These are phyloP conservation scores for Garra rufa DNA, from an alignment of 2,113 vertebrate genomes.

Conservation along the genomic window DNA sequence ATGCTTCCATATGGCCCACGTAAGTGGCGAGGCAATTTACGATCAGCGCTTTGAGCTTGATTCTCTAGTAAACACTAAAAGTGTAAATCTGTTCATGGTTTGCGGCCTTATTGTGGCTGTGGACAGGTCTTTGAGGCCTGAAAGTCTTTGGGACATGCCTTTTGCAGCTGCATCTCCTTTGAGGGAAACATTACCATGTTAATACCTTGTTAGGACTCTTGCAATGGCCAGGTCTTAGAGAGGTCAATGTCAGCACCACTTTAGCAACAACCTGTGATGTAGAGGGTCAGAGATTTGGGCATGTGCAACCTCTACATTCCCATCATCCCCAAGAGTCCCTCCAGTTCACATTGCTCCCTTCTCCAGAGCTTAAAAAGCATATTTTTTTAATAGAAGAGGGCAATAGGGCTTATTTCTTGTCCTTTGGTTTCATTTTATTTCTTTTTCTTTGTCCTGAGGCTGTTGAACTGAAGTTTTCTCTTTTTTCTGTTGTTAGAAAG, in stretches of 20 bases:
- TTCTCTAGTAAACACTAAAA: conserved; percentile 4
- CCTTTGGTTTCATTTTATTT: neutral
- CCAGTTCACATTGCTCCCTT: conserved; percentile 20
- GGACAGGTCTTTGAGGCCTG: conserved; percentile 69
- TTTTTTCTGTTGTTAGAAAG: conserved; percentile 65
- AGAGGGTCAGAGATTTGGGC: conserved; percentile 63
- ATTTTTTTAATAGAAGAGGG: conserved; percentile 60
- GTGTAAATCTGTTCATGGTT: conserved; percentile 9
- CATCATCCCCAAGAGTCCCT: conserved; percentile 38
- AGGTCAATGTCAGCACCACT: conserved; percentile 82
- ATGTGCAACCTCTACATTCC: conserved; percentile 67
- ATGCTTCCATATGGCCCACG: conserved; percentile 16
- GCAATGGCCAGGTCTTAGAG: conserved; percentile 75
- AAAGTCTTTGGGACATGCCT: neutral
- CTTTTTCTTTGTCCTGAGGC: conserved; percentile 48
- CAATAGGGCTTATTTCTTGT: conserved; percentile 49
- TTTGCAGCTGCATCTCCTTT: neutral
- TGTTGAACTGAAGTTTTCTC: conserved; percentile 60
- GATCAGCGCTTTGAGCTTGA: conserved; percentile 5
- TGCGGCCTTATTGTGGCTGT: neutral
- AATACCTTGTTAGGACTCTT: conserved; percentile 78
- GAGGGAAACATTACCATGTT: conserved; percentile 69
- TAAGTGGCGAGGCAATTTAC: conserved; percentile 1
- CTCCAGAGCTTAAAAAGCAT: conserved; percentile 12
- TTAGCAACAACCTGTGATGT: conserved; percentile 76